phyloP scores from a whole-genome alignment of 53 echinoderm and acorn worm species.

The Echinarachnius parma region DNA sequence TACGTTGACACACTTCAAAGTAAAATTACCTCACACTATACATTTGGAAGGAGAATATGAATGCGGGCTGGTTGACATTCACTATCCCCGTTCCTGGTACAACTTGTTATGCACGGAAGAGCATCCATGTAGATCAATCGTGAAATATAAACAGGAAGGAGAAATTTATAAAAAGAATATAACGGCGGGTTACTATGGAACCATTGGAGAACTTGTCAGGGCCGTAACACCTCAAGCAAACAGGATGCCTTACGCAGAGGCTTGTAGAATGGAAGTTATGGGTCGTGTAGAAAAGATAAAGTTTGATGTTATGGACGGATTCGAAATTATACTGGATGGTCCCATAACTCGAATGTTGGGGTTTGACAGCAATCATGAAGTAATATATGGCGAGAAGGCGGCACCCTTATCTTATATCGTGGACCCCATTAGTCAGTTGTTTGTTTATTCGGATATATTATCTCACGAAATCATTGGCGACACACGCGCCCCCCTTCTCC shows the following conservation, averaged over 20 bases:
- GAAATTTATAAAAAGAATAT: neutral
- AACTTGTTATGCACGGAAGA: neutral
- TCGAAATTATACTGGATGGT: neutral
- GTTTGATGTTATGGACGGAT: neutral
- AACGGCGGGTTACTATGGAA: neutral
- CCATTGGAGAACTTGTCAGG: neutral
- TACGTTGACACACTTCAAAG: slow-evolving; percentile 21
- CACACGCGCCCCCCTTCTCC: slow-evolving; percentile 42
- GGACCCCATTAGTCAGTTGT: slow-evolving; percentile 24
- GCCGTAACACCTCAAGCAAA: neutral
- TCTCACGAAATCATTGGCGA: slow-evolving; percentile 32
- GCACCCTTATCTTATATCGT: slow-evolving; percentile 2
- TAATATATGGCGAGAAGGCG: neutral
- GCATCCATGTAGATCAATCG: neutral
- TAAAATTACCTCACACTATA: neutral
- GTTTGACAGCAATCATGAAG: neutral
- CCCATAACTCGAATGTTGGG: slow-evolving; percentile 13
- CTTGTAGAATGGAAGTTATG: neutral
- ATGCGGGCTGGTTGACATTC: slow-evolving; percentile 15
- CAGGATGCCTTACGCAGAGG: neutral
- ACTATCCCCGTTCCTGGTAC: slow-evolving; percentile 39
- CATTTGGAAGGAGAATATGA: neutral
- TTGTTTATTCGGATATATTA: slow-evolving; percentile 40
- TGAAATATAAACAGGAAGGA: neutral
- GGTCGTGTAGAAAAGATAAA: neutral